A percentile compares a stretch with the other conserved stretches of the same genome.
Evolutionary conservation across 2,113 vertebrate genomes (phyloP).

Genomic region (Panthera leo): DNA sequence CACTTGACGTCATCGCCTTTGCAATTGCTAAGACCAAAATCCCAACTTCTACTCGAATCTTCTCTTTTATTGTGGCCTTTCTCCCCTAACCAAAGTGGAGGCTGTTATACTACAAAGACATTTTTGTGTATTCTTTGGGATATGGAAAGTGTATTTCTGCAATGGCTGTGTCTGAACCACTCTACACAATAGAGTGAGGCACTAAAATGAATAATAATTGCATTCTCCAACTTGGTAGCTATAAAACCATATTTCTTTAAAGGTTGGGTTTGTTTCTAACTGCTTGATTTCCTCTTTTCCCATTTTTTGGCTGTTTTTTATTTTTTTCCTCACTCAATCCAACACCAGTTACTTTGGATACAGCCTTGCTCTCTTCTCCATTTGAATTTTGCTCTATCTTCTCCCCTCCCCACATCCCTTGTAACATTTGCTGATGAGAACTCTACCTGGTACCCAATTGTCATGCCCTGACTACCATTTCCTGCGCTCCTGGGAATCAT

Average conservation of each 20-base stretch:
- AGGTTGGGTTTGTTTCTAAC: neutral
- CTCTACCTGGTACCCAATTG: conserved; percentile 13
- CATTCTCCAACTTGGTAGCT: neutral
- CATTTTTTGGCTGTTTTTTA: neutral
- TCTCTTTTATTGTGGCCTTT: neutral
- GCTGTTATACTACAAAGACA: neutral
- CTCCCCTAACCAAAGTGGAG: neutral
- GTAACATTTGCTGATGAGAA: neutral
- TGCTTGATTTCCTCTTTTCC: neutral
- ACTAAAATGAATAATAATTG: neutral
- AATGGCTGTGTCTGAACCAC: neutral
- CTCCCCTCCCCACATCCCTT: neutral
- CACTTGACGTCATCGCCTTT: neutral
- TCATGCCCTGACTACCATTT: neutral
- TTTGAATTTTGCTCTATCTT: conserved; percentile 13
- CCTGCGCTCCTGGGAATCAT: conserved; percentile 26
- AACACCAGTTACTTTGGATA: neutral
- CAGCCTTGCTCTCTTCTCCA: neutral
- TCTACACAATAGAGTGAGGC: neutral
- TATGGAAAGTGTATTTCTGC: neutral
- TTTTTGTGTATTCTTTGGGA: neutral
- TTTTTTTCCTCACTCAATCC: neutral
- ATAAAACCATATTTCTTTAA: conserved; percentile 21
- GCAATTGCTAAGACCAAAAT: neutral
- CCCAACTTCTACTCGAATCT: neutral